Conservation (phyloP, 2,888 invertebrate genomes). For the Morinoia aosen region DNA sequence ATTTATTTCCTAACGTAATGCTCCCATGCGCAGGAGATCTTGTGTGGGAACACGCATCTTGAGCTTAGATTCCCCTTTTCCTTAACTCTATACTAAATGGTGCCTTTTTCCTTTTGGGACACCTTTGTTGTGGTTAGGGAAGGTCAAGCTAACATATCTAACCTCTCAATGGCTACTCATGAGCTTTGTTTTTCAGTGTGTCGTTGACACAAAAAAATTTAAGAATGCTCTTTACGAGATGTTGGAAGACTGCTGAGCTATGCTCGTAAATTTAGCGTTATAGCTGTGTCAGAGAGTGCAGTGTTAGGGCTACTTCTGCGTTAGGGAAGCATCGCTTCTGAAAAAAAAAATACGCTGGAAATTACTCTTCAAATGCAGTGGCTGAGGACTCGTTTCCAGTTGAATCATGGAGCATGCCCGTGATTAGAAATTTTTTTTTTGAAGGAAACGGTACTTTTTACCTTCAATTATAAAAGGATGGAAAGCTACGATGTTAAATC, state of each 20-base stretch:
- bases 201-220: background rate
- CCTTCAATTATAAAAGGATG: background rate
- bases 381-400: background rate
- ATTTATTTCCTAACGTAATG: too few species aligned
- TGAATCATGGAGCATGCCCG: background rate
- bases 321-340: background rate
- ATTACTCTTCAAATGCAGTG: background rate
- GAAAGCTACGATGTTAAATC: background rate
- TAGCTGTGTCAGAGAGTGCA: background rate
- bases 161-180: background rate
- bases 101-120: background rate
- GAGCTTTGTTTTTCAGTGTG: background rate
- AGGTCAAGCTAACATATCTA: background rate
- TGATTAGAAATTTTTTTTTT: too few species aligned
- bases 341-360: background rate
- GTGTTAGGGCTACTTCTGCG: background rate
- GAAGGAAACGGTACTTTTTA: background rate
- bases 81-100: background rate
- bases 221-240: background rate
- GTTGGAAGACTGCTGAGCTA: background rate
- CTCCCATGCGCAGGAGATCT: too few species aligned
- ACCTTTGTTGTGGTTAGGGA: too few species aligned
- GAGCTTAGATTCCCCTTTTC: too few species aligned
- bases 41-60: too few species aligned
- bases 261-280: background rate